These are phyloP conservation scores for Etheostoma spectabile DNA, from an alignment of 2,113 vertebrate species.

Conservation along the genomic window DNA sequence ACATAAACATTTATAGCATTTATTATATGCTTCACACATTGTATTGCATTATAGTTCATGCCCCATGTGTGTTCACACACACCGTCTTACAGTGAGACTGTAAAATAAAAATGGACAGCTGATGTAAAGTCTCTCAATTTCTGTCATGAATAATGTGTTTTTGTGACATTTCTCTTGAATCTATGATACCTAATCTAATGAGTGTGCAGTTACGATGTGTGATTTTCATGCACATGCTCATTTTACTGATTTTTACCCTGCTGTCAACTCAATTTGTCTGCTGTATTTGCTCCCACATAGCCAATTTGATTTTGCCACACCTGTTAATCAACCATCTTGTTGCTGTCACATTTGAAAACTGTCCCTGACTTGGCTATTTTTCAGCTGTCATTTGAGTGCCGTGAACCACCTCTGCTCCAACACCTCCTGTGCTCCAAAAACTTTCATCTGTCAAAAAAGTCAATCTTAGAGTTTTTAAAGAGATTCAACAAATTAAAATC, in stretches of 20 bases:
- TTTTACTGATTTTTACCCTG: constrained; percentile 13
- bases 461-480: neutral
- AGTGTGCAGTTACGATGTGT: constrained; percentile 16
- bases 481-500: neutral
- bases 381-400: constrained; percentile 55
- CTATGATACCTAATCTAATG: too few species aligned
- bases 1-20: constrained; percentile 1
- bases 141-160: neutral
- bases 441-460: constrained; percentile 34
- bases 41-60: neutral
- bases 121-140: neutral
- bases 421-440: constrained; percentile 21
- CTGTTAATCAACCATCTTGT: constrained; percentile 57
- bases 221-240: constrained; percentile 7
- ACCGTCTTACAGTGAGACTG: neutral
- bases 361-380: constrained; percentile 52
- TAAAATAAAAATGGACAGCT: neutral
- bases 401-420: constrained; percentile 30
- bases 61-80: neutral
- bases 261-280: constrained; percentile 51
- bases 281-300: constrained; percentile 25
- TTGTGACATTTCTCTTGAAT: neutral
- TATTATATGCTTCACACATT: constrained; percentile 8
- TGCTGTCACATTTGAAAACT: constrained; percentile 53
- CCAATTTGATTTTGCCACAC: constrained; percentile 52